Percentiles rank a stretch among this genome's conserved stretches.
Conservation (phyloP, 1,140 invertebrate species). For the Drosophila bipectinata region DNA sequence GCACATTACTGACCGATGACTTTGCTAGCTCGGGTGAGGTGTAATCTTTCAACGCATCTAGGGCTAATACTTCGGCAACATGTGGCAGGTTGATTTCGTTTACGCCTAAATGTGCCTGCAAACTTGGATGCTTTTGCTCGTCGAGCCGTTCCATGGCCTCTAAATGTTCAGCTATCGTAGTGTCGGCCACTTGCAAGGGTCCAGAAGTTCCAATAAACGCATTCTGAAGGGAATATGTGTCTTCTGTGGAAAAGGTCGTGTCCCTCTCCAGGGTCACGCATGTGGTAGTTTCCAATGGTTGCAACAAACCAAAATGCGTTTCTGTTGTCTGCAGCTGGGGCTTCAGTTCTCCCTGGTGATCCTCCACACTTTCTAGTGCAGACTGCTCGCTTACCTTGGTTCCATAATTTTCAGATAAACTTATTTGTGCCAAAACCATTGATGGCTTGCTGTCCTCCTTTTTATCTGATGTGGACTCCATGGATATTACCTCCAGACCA, state of each 20-base stretch:
- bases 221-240: constrained; percentile 16
- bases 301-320: constrained; percentile 35
- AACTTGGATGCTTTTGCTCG: not conserved
- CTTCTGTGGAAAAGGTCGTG: constrained; percentile 11
- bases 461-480: constrained; percentile 43
- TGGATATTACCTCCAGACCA: constrained; percentile 26
- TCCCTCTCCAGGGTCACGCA: constrained; percentile 56
- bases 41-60: constrained; percentile 47
- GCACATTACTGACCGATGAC: constrained; percentile 20
- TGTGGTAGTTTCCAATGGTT: constrained; percentile 49
- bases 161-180: constrained; percentile 33
- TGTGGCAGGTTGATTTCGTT: constrained; percentile 48
- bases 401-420: constrained; percentile 37
- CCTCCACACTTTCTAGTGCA: constrained; percentile 29
- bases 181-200: constrained; percentile 57
- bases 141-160: constrained; percentile 40
- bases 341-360: constrained; percentile 10
- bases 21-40: not conserved
- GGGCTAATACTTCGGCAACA: constrained; percentile 17
- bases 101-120: constrained; percentile 46
- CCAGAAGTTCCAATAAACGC: constrained; percentile 23
- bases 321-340: constrained; percentile 30
- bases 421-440: constrained; percentile 38
- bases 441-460: constrained; percentile 32
- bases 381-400: constrained; percentile 48